phyloP scores from a whole-genome alignment of 2,113 vertebrate genomes.

The Anguilla japonica region DNA sequence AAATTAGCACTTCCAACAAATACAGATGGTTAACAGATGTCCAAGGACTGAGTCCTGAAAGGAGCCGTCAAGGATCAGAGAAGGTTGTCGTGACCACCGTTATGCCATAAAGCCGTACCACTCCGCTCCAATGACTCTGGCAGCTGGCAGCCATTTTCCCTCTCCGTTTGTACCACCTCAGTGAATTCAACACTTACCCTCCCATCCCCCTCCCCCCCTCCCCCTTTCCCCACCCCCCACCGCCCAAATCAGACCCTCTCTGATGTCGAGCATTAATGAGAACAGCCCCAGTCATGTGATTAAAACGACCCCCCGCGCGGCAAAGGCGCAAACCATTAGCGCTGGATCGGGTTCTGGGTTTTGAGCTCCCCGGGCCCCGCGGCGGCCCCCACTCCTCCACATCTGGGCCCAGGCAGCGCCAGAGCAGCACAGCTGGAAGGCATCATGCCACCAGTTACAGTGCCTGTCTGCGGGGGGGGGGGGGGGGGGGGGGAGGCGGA shows the following conservation, averaged over 20 bases:
- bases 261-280: slow-evolving; percentile 33
- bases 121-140: slow-evolving; percentile 14
- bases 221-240: background rate
- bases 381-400: slow-evolving; percentile 28
- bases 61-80: background rate
- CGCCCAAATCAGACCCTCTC: background rate
- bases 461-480: background rate
- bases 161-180: background rate
- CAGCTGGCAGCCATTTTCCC: background rate
- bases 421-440: slow-evolving; percentile 7
- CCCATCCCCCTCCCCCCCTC: background rate
- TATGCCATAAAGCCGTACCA: background rate
- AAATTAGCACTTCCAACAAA: background rate
- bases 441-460: background rate
- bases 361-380: slow-evolving; percentile 15
- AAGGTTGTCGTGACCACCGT: background rate
- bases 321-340: slow-evolving; percentile 22
- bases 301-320: slow-evolving; percentile 10
- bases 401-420: slow-evolving; percentile 35
- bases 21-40: background rate
- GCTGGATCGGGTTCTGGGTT: background rate
- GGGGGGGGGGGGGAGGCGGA: background rate
- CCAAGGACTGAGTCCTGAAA: background rate
- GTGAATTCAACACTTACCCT: background rate
- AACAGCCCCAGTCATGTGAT: slow-evolving; percentile 26